These are phyloP conservation scores for Didymodactylos carnosus DNA, from an alignment of 2,888 invertebrate species.

Conservation along the genomic window DNA sequence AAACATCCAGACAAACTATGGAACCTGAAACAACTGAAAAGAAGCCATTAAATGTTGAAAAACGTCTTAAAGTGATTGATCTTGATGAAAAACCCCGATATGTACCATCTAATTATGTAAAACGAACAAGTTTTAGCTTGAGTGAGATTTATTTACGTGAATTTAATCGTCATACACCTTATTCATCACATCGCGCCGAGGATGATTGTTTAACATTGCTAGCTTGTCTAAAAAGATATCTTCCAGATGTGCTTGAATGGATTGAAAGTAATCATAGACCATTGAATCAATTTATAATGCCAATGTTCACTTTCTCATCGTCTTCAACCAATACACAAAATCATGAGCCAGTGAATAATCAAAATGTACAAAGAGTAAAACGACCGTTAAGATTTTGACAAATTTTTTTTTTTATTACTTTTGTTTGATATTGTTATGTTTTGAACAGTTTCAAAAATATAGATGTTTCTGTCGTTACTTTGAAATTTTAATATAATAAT, in stretches of 20 bases:
- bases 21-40: neutral
- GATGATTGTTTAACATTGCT: neutral
- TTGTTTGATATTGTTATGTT: too few species aligned
- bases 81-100: too few species aligned
- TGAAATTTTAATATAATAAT: too few species aligned
- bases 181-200: neutral
- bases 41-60: neutral
- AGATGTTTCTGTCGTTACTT: too few species aligned
- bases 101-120: neutral
- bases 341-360: too few species aligned
- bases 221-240: neutral
- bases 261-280: neutral
- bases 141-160: neutral
- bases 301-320: too few species aligned
- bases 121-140: neutral
- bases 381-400: too few species aligned
- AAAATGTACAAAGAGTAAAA: too few species aligned
- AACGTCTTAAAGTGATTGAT: neutral
- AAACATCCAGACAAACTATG: neutral
- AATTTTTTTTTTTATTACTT: too few species aligned
- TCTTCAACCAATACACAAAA: too few species aligned
- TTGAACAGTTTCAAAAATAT: too few species aligned
- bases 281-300: neutral
- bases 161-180: neutral
- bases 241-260: neutral